phyloP scores from a whole-genome alignment of 2,888 invertebrate genomes.

The Schrankia costaestrigalis region DNA sequence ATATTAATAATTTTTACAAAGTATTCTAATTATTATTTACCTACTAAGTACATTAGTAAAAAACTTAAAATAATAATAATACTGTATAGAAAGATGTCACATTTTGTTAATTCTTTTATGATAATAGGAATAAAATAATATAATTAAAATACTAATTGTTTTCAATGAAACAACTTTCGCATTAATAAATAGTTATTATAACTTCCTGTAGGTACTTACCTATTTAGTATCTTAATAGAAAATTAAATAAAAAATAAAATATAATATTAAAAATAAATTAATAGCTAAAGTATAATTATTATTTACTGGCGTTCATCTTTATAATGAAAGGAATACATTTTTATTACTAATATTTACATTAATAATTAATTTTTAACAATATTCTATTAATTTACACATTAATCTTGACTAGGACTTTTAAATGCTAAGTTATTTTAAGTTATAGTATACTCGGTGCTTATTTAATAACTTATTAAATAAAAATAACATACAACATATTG shows the following conservation, averaged over 20 bases:
- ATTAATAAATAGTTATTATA: too few relatives aligned
- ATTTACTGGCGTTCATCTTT: too few relatives aligned
- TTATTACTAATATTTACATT: slow-evolving; percentile 11
- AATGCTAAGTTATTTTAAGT: slow-evolving; percentile 17
- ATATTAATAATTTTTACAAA: slow-evolving; percentile 16
- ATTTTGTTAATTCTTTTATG: slow-evolving; percentile 16
- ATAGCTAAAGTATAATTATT: too few relatives aligned
- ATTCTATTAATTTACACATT: slow-evolving; percentile 31
- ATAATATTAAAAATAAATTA: too few relatives aligned
- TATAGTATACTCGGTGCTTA: slow-evolving; percentile 23
- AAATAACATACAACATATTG: background rate
- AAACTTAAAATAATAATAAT: too few relatives aligned
- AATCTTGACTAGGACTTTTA: slow-evolving; percentile 28
- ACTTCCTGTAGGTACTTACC: too few relatives aligned
- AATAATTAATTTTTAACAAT: slow-evolving; percentile 23
- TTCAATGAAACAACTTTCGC: too few relatives aligned
- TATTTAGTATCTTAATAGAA: too few relatives aligned
- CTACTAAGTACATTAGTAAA: too few relatives aligned
- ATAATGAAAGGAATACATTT: too few relatives aligned
- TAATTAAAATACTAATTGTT: slow-evolving; percentile 1
- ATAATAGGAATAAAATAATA: background rate
- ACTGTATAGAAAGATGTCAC: slow-evolving; percentile 33
- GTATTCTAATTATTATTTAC: too few relatives aligned
- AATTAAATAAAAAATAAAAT: too few relatives aligned
- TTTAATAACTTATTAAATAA: slow-evolving; percentile 1